Conservation (phyloP, 2,113 vertebrate species). For the Leucopsar rothschildi region DNA sequence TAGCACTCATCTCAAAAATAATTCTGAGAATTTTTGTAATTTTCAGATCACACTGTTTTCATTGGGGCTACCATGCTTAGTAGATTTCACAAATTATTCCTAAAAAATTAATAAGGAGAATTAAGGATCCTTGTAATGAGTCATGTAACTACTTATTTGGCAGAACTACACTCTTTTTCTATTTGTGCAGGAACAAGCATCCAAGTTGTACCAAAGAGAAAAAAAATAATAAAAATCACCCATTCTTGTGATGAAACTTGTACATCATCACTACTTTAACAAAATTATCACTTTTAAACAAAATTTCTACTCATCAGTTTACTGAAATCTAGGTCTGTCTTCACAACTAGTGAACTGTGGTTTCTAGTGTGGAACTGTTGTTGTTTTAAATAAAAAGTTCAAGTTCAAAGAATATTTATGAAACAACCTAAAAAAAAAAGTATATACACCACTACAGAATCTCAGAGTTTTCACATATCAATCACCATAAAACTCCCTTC, state of each 20-base stretch:
- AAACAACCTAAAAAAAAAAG: not conserved
- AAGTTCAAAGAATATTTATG: not conserved
- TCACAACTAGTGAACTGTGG: not conserved
- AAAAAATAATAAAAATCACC: not conserved
- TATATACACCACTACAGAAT: not conserved
- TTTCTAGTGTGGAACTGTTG: not conserved
- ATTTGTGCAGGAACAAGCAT: not conserved
- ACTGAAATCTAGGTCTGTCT: not conserved
- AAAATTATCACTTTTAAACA: not conserved
- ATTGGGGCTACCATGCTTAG: slow-evolving; percentile 11
- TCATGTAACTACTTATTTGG: slow-evolving; percentile 49
- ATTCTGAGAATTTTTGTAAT: slow-evolving; percentile 42
- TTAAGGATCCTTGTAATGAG: slow-evolving; percentile 47
- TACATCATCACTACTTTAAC: not conserved
- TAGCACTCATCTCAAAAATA: slow-evolving; percentile 76
- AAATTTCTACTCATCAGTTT: not conserved
- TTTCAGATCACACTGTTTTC: slow-evolving; percentile 53
- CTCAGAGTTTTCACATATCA: not conserved
- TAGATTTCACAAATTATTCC: slow-evolving; percentile 47
- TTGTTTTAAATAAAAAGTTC: not conserved
- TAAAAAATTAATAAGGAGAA: slow-evolving; percentile 57
- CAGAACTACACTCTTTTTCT: not conserved
- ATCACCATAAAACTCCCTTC: not conserved
- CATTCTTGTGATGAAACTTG: not conserved
- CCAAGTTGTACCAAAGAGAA: not conserved